Evolutionary conservation across 2,113 vertebrate species (phyloP).

Genomic region (Thamnaconus septentrionalis): DNA sequence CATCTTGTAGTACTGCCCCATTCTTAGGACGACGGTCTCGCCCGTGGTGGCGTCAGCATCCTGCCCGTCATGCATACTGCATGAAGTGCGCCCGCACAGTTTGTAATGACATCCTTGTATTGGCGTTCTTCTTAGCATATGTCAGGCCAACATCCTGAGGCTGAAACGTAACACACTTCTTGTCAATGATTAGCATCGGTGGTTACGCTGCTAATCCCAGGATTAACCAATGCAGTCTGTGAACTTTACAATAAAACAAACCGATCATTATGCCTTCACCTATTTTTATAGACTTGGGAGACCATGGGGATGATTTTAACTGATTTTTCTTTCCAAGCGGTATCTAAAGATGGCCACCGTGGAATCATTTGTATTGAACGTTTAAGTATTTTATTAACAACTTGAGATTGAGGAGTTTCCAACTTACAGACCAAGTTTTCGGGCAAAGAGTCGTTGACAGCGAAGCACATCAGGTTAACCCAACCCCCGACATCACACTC

Average conservation of each 20-base stretch:
- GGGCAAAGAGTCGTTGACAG: too few relatives aligned
- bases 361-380: too few relatives aligned
- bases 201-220: neutral
- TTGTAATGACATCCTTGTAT: conserved; percentile 1
- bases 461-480: too few relatives aligned
- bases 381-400: too few relatives aligned
- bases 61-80: conserved; percentile 3
- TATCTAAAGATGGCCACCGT: too few relatives aligned
- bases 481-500: too few relatives aligned
- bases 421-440: too few relatives aligned
- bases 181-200: neutral
- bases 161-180: neutral
- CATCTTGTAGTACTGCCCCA: conserved; percentile 16
- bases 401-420: too few relatives aligned
- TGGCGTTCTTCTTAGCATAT: conserved; percentile 1
- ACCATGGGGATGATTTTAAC: too few relatives aligned
- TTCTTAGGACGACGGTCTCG: conserved; percentile 38
- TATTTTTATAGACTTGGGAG: too few relatives aligned
- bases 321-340: too few relatives aligned
- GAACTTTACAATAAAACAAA: neutral
- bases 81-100: conserved; percentile 2
- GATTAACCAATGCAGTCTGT: neutral
- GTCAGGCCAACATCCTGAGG: conserved; percentile 6
- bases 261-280: neutral
- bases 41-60: neutral